phyloP scores from a whole-genome alignment of 2,888 invertebrate genomes.

The Erynnis tages region DNA sequence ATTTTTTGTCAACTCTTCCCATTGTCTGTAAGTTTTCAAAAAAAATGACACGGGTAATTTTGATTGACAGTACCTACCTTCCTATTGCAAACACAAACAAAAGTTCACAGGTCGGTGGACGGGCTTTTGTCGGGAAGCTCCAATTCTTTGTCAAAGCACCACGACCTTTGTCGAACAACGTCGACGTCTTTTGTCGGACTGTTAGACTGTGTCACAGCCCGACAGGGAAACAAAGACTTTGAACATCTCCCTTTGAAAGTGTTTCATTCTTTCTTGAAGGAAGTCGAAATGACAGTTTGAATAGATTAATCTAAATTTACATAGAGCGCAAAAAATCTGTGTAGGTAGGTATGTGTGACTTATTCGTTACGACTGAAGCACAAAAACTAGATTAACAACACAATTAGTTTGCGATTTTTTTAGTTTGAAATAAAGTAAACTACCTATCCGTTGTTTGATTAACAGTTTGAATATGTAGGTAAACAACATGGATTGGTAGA shows the following conservation, averaged over 20 bases:
- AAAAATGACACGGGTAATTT: constrained; percentile 28
- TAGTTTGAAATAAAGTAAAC: no score
- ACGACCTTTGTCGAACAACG: constrained; percentile 24
- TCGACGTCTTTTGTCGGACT: constrained; percentile 22
- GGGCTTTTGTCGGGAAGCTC: constrained; percentile 10
- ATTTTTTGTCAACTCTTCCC: constrained; percentile 5
- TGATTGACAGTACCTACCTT: constrained; percentile 36
- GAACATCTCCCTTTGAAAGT: constrained; percentile 31
- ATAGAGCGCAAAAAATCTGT: constrained; percentile 7
- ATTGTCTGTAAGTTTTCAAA: constrained; percentile 25
- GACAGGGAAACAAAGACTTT: constrained; percentile 38
- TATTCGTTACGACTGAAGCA: not conserved
- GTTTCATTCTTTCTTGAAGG: constrained; percentile 27
- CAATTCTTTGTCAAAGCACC: constrained; percentile 16
- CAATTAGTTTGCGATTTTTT: no score
- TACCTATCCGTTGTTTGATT: no score
- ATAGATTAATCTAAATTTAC: constrained; percentile 24
- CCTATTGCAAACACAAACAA: constrained; percentile 33
- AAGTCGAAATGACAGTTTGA: constrained; percentile 9
- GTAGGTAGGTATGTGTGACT: not conserved
- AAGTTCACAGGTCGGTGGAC: constrained; percentile 39
- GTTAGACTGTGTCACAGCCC: constrained; percentile 34
- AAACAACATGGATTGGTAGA: no score
- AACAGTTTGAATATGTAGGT: no score
- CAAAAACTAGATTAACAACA: no score